Conservation (phyloP, 2,888 invertebrate genomes). For the Hecatera dysodea region DNA sequence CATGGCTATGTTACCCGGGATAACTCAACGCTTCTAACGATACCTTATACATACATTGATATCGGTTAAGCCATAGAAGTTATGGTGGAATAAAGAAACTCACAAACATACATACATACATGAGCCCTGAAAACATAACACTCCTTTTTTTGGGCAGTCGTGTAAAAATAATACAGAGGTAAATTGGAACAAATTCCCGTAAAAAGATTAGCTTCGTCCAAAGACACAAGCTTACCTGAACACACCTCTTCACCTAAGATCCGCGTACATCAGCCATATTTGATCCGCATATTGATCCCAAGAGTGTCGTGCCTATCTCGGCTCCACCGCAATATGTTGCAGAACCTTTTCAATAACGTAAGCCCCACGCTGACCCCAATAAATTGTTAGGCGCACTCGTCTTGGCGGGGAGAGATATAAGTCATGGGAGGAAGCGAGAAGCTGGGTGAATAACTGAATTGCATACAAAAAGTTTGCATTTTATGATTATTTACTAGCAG, state of each 20-base stretch:
- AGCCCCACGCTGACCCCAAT: constrained; percentile 73
- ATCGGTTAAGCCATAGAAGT: too few species aligned
- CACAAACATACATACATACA: too few species aligned
- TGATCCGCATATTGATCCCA: constrained; percentile 72
- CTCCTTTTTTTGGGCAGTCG: too few species aligned
- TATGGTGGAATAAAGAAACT: too few species aligned
- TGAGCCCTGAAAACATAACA: too few species aligned
- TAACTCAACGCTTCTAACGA: too few species aligned
- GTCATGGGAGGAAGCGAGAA: constrained; percentile 32
- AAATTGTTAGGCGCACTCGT: constrained; percentile 71
- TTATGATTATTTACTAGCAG: fast-evolving
- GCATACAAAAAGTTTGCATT: neutral
- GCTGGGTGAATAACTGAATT: neutral
- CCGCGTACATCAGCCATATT: constrained; percentile 58
- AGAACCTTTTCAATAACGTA: constrained; percentile 70
- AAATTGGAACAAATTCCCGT: neutral
- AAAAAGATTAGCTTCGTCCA: neutral
- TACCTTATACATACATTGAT: too few species aligned
- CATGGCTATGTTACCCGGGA: too few species aligned
- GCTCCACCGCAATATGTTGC: constrained; percentile 71
- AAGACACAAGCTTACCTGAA: constrained; percentile 13
- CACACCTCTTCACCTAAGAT: constrained; percentile 32
- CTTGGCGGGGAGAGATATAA: constrained; percentile 47
- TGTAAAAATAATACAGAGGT: neutral
- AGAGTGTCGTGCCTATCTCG: constrained; percentile 69